Percentiles rank a stretch among this genome's conserved stretches.
These are phyloP conservation scores for Athalia circularis DNA, from an alignment of 2,888 invertebrate genomes.

Conservation along the genomic window DNA sequence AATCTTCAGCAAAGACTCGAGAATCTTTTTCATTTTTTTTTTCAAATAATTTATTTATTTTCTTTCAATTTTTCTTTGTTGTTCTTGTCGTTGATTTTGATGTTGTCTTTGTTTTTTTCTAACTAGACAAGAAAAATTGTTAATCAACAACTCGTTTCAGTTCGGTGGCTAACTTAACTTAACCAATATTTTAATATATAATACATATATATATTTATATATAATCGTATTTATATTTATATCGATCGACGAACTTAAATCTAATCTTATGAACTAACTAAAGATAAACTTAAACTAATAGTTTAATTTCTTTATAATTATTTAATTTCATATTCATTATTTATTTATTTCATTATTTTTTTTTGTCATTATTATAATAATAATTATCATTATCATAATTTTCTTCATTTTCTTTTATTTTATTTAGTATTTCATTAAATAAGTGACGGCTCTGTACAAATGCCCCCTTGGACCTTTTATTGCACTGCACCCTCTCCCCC, in stretches of 20 bases:
- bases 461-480: constrained; percentile 50
- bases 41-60: constrained; percentile 30
- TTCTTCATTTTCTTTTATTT: constrained; percentile 1
- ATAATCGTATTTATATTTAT: too few relatives aligned
- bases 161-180: constrained; percentile 55
- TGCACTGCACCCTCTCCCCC: constrained; percentile 38
- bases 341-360: constrained; percentile 10
- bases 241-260: constrained; percentile 56
- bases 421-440: constrained; percentile 38
- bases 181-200: too few relatives aligned
- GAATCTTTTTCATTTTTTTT: too few relatives aligned
- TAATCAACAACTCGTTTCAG: constrained; percentile 40
- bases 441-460: constrained; percentile 65
- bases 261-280: constrained; percentile 62
- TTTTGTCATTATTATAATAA: not conserved
- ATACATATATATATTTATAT: too few relatives aligned
- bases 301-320: constrained; percentile 53
- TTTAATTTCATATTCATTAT: constrained; percentile 2
- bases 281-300: constrained; percentile 62
- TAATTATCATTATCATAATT: not conserved
- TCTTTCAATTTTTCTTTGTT: constrained; percentile 5
- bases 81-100: not conserved
- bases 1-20: too few relatives aligned
- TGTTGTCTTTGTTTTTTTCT: not conserved
- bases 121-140: not conserved